Evolutionary conservation across 2,113 vertebrate genomes (phyloP).

Genomic region (Hiodon tergisus): DNA sequence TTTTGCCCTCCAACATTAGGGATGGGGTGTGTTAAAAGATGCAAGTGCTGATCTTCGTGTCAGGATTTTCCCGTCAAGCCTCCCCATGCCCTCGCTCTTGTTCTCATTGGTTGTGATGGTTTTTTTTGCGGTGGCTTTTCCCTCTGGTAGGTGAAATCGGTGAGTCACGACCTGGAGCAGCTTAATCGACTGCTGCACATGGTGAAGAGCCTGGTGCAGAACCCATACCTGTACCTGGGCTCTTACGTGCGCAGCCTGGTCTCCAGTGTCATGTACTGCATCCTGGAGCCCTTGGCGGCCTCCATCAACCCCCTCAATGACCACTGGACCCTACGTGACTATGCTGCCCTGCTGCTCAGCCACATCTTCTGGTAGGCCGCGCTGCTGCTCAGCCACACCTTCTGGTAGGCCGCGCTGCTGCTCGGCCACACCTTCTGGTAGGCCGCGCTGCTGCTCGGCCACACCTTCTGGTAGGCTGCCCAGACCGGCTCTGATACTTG

Average conservation of each 20-base stretch:
- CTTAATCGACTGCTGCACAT: conserved; percentile 83
- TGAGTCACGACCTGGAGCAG: conserved; percentile 86
- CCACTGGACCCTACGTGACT: conserved; percentile 89
- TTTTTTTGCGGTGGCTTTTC: not conserved
- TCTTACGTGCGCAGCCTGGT: conserved; percentile 83
- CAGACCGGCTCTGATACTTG: too few species aligned
- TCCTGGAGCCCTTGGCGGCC: conserved; percentile 83
- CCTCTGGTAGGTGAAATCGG: conserved; percentile 79
- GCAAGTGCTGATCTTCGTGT: too few species aligned
- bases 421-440: conserved; percentile 90
- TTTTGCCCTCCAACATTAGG: too few species aligned
- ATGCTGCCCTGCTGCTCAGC: conserved; percentile 81
- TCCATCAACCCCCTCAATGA: conserved; percentile 95
- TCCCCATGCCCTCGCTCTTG: too few species aligned
- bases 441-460: conserved; percentile 58
- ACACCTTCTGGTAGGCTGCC: conserved; percentile 77
- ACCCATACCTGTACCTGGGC: conserved; percentile 83
- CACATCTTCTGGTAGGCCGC: conserved; percentile 78
- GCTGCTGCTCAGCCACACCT: conserved; percentile 74
- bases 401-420: conserved; percentile 62
- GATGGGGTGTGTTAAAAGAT: too few species aligned
- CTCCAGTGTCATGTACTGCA: conserved; percentile 88
- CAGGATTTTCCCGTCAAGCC: too few species aligned
- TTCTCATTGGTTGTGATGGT: too few species aligned
- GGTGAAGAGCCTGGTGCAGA: conserved; percentile 81